Evolutionary conservation across 1,140 invertebrate genomes (phyloP), one percentile per base, ranked within the genome.

Genomic region (Oncopeltus fasciatus): DNA sequence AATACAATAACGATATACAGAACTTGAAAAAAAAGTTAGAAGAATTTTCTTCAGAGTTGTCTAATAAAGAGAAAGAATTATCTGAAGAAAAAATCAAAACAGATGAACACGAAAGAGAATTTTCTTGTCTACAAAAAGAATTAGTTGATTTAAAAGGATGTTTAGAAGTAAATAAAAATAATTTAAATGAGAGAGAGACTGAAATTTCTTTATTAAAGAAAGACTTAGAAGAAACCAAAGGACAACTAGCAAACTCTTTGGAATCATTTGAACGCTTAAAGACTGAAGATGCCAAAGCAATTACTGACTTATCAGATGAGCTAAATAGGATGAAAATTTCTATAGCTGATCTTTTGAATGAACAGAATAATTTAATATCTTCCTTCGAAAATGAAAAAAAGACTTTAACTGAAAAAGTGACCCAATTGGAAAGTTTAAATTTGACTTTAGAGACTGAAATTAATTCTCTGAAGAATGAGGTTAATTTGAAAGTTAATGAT

Each of bases 41-140:
- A 53, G 33, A 66, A 21, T 29, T 64, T 57, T 47, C 61, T 43
- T 33, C 64, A 33, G 68, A 66, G 20, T 60, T 67, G 69, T 70
- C 75, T 57, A 73, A 76, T 1, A 75, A 77, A 70, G 73, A 82
- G 21, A 65, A 72, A 58, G 72, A 76, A 47, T 72, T 78, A 28
- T 76, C 74, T 53, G 71, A 74, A 46, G 16, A 26, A 12, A 64
- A 74, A 80, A 64, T 71, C 80, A n/a, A 76, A 71, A 64, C 73
- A 53, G 29, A 26, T 38, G 38, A 27, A 9, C 56, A 46, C 28
- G 26, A 49, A 44, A 47, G 18, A 14, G 43, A 47, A 66, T 16
- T 60, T 64, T 16, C 69, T 72, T 24, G 60, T 69, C 18, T 46
- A 67, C 2, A 61, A 68, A 46, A 74, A 74, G 66, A 65, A 68